Conservation (phyloP, 2,888 invertebrate genomes). For the Taphrorychus bicolor region DNA sequence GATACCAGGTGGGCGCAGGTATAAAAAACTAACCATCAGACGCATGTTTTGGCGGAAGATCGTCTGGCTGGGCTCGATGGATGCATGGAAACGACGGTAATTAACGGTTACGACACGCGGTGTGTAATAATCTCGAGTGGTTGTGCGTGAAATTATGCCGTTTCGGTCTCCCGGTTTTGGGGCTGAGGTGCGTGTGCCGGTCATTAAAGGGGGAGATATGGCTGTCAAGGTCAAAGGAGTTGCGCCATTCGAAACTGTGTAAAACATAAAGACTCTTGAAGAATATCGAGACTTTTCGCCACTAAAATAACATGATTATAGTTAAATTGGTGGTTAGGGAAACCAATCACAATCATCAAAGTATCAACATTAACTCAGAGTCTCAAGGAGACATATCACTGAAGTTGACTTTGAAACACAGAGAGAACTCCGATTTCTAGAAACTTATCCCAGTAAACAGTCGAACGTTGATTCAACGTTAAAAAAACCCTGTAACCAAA, state of each 20-base stretch:
- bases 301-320: too few relatives aligned
- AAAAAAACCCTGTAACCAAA: too few relatives aligned
- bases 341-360: too few relatives aligned
- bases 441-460: too few relatives aligned
- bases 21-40: conserved; percentile 29
- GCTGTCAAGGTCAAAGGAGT: background rate
- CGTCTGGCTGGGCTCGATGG: conserved; percentile 13
- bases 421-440: too few relatives aligned
- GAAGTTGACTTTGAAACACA: too few relatives aligned
- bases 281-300: too few relatives aligned
- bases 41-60: conserved; percentile 26
- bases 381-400: too few relatives aligned
- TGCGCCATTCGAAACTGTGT: background rate
- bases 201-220: background rate
- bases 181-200: background rate
- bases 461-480: too few relatives aligned
- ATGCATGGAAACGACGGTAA: conserved; percentile 6
- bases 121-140: conserved; percentile 17
- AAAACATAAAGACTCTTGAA: too few relatives aligned
- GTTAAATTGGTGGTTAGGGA: too few relatives aligned
- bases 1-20: background rate
- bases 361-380: too few relatives aligned
- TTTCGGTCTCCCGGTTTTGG: conserved; percentile 1
- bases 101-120: conserved; percentile 11
- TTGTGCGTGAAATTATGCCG: conserved; percentile 21